Percentiles rank a stretch among this genome's conserved stretches.
Evolutionary conservation across 1,140 invertebrate species (phyloP).

Genomic region (Calephelis virginiensis): DNA sequence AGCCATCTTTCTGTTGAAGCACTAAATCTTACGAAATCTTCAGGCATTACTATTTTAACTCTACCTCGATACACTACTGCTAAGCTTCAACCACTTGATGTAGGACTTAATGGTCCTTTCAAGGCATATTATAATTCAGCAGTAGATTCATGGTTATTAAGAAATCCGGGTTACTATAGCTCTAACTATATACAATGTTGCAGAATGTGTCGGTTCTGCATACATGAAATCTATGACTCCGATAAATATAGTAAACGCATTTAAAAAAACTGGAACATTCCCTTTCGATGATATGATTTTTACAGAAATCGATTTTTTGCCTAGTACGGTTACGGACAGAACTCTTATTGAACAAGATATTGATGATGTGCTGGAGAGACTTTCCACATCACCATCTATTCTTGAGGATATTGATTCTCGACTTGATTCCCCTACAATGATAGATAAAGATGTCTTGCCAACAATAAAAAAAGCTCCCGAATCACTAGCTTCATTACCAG

Average conservation of each 20-base stretch:
- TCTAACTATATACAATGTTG: constrained; percentile 27
- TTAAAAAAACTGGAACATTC: constrained; percentile 25
- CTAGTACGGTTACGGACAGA: constrained; percentile 23
- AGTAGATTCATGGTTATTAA: constrained; percentile 25
- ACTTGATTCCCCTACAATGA: too few relatives aligned
- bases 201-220: constrained; percentile 23
- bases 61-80: constrained; percentile 62
- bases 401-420: too few relatives aligned
- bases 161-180: constrained; percentile 24
- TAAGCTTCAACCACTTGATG: constrained; percentile 67
- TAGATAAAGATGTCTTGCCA: too few relatives aligned
- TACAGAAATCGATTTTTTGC: constrained; percentile 24
- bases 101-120: constrained; percentile 41
- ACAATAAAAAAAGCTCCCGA: too few relatives aligned
- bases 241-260: constrained; percentile 26
- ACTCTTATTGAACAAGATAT: neutral
- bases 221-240: constrained; percentile 29
- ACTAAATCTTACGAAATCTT: constrained; percentile 37
- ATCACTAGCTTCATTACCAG: too few relatives aligned
- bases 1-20: constrained; percentile 43
- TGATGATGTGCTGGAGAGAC: too few relatives aligned
- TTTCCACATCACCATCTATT: too few relatives aligned
- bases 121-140: constrained; percentile 41
- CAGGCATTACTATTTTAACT: constrained; percentile 43
- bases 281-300: constrained; percentile 26